Percentiles rank a stretch among this genome's conserved stretches.
These are phyloP conservation scores for Megalops atlanticus DNA, from an alignment of 2,113 vertebrate species.

Conservation along the genomic window DNA sequence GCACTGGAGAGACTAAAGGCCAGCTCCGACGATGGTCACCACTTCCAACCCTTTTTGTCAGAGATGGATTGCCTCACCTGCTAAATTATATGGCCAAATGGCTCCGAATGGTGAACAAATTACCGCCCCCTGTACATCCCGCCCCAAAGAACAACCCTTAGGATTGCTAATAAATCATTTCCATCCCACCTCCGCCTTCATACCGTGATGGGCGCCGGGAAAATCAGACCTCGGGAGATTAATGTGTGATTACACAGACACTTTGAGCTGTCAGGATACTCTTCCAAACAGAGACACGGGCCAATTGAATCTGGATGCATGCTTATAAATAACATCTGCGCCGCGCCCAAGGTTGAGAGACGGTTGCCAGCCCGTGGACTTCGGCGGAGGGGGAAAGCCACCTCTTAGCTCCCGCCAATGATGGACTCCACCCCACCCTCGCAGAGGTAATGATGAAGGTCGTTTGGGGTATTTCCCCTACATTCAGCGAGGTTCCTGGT, in stretches of 20 bases:
- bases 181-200: neutral
- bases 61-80: neutral
- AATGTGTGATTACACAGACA: neutral
- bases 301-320: neutral
- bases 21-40: neutral
- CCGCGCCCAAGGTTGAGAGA: neutral
- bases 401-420: no score
- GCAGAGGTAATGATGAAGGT: neutral
- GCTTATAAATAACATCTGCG: neutral
- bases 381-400: no score
- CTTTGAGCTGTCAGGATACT: neutral
- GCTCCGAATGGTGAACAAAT: neutral
- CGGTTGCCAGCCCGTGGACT: neutral
- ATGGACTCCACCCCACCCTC: no score
- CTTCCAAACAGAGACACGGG: neutral
- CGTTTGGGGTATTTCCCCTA: neutral
- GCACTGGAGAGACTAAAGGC: neutral
- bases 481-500: neutral
- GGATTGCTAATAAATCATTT: neutral
- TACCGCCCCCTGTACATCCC: neutral
- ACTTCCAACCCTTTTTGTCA: neutral
- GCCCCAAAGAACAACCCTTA: neutral
- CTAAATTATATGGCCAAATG: neutral
- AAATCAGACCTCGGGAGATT: neutral
- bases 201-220: neutral